Base-by-base conservation (phyloP, 2,797 vertebrate genomes). In the Pseudochromis fuscus region DNA sequence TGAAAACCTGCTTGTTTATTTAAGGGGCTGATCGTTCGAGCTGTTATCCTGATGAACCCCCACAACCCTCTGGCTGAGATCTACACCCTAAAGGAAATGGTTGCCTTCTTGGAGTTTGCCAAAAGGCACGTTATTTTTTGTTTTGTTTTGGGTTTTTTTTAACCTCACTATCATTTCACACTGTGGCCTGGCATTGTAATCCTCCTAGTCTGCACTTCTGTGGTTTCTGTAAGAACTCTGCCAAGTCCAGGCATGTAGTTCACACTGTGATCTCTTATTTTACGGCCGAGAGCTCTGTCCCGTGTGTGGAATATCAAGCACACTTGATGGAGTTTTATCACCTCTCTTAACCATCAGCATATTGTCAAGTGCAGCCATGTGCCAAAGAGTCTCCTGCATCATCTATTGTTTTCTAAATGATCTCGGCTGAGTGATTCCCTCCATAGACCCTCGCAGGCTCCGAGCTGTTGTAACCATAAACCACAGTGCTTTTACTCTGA, bases 61-160 rank as follows among this genome's bases (percentile, higher is more conserved):
- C 96, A 98, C 77, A 99, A 99, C 86, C 98, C 98, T 25, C 89
- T 99, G 75, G 98, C 97, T 33, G 95, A 97, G 30, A 79, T 98
- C 88, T 99, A 98, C 89, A 95, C 95, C 18, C 80, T 81, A 0
- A 85, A 93, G 80, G 96, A 98, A 82, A 95, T 99, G 88, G 88
- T 79, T 65, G 91, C 92, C 75, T 97, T 95, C 85, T 91, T 99
- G 91, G 95, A 96, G 79, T 98, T 98, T 93, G 97, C 98, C 60
- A 96, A 96, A 95, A 96, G 95, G 98, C 98, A 79, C 67, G 93
- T 74, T 83, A n/a, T n/a, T n/a, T n/a, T n/a, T n/a, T n/a, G n/a
- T n/a, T n/a, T n/a, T n/a, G n/a, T n/a, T n/a, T n/a, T n/a, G n/a
- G n/a, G n/a, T n/a, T n/a, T n/a, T n/a, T n/a, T n/a, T n/a, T n/a